phyloP scores from a whole-genome alignment of 2,113 vertebrate species.

The Amblyopsis rosae region DNA sequence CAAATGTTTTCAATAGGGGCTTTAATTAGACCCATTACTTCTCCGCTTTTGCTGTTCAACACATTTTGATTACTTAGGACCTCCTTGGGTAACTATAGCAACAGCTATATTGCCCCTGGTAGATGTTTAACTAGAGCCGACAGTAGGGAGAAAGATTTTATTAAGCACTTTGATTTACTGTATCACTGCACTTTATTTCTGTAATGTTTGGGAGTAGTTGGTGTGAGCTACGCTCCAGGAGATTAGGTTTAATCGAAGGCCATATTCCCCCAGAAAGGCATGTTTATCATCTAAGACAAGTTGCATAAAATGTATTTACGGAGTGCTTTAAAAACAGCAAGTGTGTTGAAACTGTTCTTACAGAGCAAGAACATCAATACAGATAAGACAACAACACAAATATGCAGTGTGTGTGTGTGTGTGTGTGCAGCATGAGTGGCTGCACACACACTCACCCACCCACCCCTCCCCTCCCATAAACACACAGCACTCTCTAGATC shows the following conservation, averaged over 20 bases:
- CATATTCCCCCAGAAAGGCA: slow-evolving; percentile 24
- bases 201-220: slow-evolving; percentile 50
- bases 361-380: too few species aligned
- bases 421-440: neutral
- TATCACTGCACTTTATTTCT: slow-evolving; percentile 54
- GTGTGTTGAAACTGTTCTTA: too few species aligned
- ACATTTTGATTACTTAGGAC: slow-evolving; percentile 39
- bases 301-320: too few species aligned
- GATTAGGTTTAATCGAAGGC: slow-evolving; percentile 19
- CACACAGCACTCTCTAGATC: neutral
- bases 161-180: slow-evolving; percentile 66
- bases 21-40: too few species aligned
- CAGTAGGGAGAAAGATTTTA: slow-evolving; percentile 64
- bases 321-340: too few species aligned
- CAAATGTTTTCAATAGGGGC: too few species aligned
- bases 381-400: too few species aligned
- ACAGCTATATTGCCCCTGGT: slow-evolving; percentile 64
- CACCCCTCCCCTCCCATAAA: neutral
- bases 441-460: neutral
- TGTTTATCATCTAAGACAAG: too few species aligned
- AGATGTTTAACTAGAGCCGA: slow-evolving; percentile 73
- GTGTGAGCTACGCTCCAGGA: slow-evolving; percentile 38
- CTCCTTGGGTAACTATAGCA: slow-evolving; percentile 69
- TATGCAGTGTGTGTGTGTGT: neutral
- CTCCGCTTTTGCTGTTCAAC: neutral